Percentiles rank a stretch among this genome's conserved stretches.
Evolutionary conservation across 2,797 vertebrate genomes (phyloP).

Genomic region (Tapera naevia): DNA sequence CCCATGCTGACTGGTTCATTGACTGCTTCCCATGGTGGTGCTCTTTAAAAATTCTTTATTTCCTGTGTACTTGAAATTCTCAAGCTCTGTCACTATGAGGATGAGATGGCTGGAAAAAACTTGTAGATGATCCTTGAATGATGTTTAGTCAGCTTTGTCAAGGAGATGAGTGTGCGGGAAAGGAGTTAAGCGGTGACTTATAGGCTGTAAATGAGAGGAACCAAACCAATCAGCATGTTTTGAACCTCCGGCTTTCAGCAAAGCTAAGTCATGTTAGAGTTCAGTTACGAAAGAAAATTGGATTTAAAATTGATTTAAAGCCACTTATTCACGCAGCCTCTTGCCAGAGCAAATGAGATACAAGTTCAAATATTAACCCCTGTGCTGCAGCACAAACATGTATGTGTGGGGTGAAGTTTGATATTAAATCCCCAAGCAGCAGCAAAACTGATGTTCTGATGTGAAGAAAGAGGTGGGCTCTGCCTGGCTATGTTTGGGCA

Average conservation of each 20-base stretch:
- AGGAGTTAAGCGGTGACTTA: not conserved
- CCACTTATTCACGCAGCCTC: not conserved
- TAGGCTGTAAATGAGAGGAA: not conserved
- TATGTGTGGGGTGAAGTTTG: not conserved
- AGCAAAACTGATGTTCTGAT: not conserved
- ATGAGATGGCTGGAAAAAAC: not conserved
- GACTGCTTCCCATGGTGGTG: fast-evolving
- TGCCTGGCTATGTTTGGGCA: not conserved
- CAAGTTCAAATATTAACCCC: not conserved
- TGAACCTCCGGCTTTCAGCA: not conserved
- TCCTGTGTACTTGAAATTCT: not conserved
- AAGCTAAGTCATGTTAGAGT: not conserved
- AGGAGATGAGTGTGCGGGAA: not conserved
- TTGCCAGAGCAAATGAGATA: not conserved
- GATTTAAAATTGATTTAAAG: not conserved
- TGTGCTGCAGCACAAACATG: fast-evolving
- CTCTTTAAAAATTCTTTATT: not conserved
- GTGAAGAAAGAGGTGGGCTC: not conserved
- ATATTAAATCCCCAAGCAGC: not conserved
- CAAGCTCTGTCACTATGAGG: fast-evolving
- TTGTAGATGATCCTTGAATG: not conserved
- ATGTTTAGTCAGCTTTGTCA: not conserved
- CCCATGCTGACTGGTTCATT: fast-evolving
- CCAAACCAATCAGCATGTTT: not conserved
- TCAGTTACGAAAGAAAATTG: not conserved